A percentile compares a stretch with the other conserved stretches of the same genome.
phyloP scores from a whole-genome alignment of 1,140 invertebrate genomes.

The Pemphigus obesinymphae region DNA sequence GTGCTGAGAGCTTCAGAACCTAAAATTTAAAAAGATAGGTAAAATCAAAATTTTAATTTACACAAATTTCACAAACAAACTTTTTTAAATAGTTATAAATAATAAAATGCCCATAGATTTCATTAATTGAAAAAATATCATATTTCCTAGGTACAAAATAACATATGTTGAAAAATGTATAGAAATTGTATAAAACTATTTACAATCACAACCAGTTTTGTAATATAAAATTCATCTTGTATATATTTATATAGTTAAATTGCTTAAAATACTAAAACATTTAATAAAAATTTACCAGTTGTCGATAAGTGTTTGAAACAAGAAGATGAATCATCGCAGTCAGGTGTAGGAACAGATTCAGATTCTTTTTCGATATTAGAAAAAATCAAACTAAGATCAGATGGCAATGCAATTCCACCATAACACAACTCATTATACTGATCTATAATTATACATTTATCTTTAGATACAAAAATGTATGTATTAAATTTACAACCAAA shows the following conservation, averaged over 20 bases:
- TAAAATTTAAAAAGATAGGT: background rate
- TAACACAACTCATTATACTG: slow-evolving; percentile 23
- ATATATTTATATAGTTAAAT: no score
- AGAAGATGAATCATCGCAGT: slow-evolving; percentile 23
- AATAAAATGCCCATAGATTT: no score
- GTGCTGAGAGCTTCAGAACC: slow-evolving; percentile 32
- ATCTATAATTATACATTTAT: background rate
- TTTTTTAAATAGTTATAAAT: no score
- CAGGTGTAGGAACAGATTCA: slow-evolving; percentile 33
- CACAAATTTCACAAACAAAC: no score
- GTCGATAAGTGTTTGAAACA: slow-evolving; percentile 26
- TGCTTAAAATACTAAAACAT: no score
- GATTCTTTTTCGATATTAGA: slow-evolving; percentile 23
- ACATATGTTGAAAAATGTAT: no score
- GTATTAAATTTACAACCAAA: background rate
- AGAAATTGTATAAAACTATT: no score
- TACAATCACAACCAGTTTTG: no score
- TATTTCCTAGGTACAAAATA: no score
- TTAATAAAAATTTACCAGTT: slow-evolving; percentile 22
- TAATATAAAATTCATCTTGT: no score
- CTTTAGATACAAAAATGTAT: background rate
- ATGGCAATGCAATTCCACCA: slow-evolving; percentile 21
- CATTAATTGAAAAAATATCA: no score
- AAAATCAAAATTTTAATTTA: background rate
- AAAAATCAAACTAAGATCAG: slow-evolving; percentile 21